Evolutionary conservation across 1,140 invertebrate genomes (phyloP), one percentile per base, ranked within the genome.

Genomic region (Drosophila simulans): DNA sequence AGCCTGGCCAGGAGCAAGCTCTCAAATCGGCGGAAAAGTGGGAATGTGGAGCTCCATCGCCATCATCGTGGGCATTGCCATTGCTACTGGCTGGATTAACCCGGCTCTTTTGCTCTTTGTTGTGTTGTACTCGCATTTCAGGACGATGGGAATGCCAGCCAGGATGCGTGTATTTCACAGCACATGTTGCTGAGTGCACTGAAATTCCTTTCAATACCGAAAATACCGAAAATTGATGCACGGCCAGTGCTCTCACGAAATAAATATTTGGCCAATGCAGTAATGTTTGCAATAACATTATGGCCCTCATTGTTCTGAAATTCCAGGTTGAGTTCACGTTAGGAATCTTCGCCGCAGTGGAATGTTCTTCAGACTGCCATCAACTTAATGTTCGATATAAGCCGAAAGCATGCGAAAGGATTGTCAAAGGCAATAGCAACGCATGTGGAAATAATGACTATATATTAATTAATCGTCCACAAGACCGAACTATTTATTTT

Each of bases 191-290:
- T 35, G 11, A 22, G 20, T 40, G 48, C 63, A 77, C 51, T 51
- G 64, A 82, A 88, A 88, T 72, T 72, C 83, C 71, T 20, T 72
- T 78, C 57, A 69, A 64, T 79, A 59, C 58, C 31, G 27, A 15
- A 69, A 86, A 88, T 79, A 72, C 66, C 70, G 49, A 81, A 86
- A 75, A 86, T 64, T 62, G 68, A 76, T 77, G 55, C 71, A 25
- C 25, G 22, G 20, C 20, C 56, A 12, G 43, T 20, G 20, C 57
- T 20, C 31, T 37, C 55, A 80, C 74, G 43, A 73, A 80, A 85
- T 85, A 85, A 85, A 85, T 86, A 86, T 85, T 85, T 85, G 46
- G 35, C 54, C 80, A 73, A 80, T 78, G 63, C 46, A 65, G 74
- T 77, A 76, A 79, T 71, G 56, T 76, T 43, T 57, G 43, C 65